A percentile compares a stretch with the other conserved stretches of the same genome.
phyloP scores from a whole-genome alignment of 2,113 vertebrate species.

The Bothrops jararaca region DNA sequence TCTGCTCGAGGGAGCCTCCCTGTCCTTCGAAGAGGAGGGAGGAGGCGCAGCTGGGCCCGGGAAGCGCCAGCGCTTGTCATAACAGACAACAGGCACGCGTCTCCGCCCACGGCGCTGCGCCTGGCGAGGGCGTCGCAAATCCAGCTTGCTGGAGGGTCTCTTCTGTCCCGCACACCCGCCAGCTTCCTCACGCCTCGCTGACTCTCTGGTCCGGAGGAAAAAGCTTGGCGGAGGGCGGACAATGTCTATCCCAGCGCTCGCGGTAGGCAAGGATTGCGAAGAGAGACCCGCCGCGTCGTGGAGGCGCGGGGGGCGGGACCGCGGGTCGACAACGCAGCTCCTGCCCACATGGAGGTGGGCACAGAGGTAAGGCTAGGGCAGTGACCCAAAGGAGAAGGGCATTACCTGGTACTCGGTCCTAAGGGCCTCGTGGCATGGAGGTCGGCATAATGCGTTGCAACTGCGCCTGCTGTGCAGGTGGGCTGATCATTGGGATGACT shows the following conservation, averaged over 20 bases:
- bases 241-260: background rate
- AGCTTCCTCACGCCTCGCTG: background rate
- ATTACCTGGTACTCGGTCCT: background rate
- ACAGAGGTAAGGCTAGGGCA: constrained; percentile 68
- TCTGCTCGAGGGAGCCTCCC: background rate
- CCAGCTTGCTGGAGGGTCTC: background rate
- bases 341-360: constrained; percentile 69
- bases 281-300: background rate
- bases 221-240: background rate
- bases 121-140: background rate
- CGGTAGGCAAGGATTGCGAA: background rate
- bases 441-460: background rate
- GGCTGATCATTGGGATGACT: background rate
- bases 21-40: constrained; percentile 8
- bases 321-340: too few species aligned
- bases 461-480: background rate
- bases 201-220: background rate
- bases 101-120: background rate
- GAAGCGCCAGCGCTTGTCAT: background rate
- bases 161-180: background rate
- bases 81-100: background rate
- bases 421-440: background rate
- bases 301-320: background rate
- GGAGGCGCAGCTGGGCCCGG: background rate
- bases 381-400: background rate